phyloP scores from a whole-genome alignment of 2,888 invertebrate genomes.

The Spodoptera exigua region DNA sequence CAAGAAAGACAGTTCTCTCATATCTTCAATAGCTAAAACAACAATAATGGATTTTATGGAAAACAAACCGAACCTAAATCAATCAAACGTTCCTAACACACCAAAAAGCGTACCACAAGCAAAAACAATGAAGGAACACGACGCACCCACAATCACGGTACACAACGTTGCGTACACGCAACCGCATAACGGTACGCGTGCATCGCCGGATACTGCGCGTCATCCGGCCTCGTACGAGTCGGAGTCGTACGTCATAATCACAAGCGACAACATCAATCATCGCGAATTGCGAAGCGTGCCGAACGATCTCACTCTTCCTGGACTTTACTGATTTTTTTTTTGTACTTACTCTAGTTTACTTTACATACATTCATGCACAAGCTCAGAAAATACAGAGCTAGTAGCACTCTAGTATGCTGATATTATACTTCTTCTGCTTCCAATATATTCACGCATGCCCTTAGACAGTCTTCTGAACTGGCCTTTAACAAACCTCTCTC shows the following conservation, averaged over 20 bases:
- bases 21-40: too few species aligned
- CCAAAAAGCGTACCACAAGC: conserved; percentile 26
- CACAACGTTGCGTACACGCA: conserved; percentile 56
- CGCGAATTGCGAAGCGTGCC: conserved; percentile 57
- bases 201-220: conserved; percentile 58
- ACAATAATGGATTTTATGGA: too few species aligned
- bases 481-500: too few species aligned
- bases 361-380: background rate
- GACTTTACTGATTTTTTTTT: conserved; percentile 40
- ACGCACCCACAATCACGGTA: conserved; percentile 40
- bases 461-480: too few species aligned
- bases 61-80: background rate
- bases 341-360: conserved; percentile 23
- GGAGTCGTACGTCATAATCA: conserved; percentile 37
- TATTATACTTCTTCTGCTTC: too few species aligned
- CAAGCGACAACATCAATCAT: conserved; percentile 60
- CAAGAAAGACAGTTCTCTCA: too few species aligned
- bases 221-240: conserved; percentile 52
- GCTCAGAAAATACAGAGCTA: too few species aligned
- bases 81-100: background rate
- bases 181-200: conserved; percentile 60
- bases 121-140: conserved; percentile 24
- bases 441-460: too few species aligned
- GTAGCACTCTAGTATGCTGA: too few species aligned
- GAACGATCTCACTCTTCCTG: conserved; percentile 57